Evolutionary conservation across 2,113 vertebrate species (phyloP).

Genomic region (pig (Sus scrofa)): DNA sequence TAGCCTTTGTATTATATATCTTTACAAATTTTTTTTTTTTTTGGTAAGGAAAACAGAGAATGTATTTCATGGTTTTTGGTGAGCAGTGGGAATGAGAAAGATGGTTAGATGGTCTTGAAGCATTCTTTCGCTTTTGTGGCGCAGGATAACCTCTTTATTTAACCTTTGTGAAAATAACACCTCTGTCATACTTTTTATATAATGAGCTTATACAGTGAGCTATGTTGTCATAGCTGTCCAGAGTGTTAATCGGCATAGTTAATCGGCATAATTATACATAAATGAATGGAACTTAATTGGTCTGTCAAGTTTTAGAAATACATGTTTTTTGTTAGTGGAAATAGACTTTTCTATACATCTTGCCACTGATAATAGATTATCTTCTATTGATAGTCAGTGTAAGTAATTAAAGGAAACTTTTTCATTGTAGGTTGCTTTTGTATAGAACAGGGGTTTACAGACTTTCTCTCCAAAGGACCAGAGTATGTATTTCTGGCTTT

Average conservation of each 20-base stretch:
- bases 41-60: background rate
- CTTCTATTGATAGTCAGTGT: background rate
- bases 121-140: slow-evolving; percentile 5
- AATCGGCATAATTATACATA: background rate
- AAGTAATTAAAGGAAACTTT: background rate
- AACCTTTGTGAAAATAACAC: slow-evolving; percentile 18
- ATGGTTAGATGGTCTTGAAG: background rate
- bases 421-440: background rate
- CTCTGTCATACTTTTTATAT: background rate
- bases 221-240: background rate
- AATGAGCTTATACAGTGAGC: background rate
- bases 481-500: background rate
- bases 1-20: background rate
- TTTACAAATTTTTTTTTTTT: slow-evolving; percentile 26
- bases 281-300: slow-evolving; percentile 4
- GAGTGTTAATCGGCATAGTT: slow-evolving; percentile 3
- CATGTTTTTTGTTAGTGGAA: background rate
- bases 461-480: background rate
- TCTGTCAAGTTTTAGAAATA: slow-evolving; percentile 9
- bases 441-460: background rate
- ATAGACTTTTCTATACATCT: background rate
- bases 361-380: background rate
- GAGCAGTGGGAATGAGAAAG: background rate
- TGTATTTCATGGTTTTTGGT: background rate
- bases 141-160: background rate